phyloP scores from a whole-genome alignment of 2,113 vertebrate species.

The Bufo gargarizans region DNA sequence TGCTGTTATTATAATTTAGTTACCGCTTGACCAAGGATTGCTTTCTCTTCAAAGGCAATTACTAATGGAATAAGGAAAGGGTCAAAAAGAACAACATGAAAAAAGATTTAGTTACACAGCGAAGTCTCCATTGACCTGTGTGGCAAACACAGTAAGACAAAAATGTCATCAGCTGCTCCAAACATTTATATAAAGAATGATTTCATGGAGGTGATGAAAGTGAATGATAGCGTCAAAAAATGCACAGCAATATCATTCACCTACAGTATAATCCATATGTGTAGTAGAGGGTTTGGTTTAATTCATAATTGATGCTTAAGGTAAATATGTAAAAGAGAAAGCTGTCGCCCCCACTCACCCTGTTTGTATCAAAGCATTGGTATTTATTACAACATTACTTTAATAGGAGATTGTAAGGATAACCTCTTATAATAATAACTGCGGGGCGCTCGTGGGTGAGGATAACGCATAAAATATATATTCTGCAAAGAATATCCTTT shows the following conservation, averaged over 20 bases:
- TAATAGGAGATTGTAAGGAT: too few relatives aligned
- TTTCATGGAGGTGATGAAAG: constrained; percentile 19
- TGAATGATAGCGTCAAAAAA: background rate
- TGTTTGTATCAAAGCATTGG: too few relatives aligned
- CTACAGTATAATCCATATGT: background rate
- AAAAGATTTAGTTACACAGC: background rate
- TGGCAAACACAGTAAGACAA: background rate
- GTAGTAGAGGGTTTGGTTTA: background rate
- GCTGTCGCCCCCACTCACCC: too few relatives aligned
- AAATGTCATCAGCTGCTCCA: background rate
- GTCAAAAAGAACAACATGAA: constrained; percentile 10
- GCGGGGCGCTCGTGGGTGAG: too few relatives aligned
- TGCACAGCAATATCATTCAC: background rate
- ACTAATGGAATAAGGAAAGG: background rate
- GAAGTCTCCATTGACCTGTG: background rate
- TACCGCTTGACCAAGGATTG: background rate
- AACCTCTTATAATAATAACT: too few relatives aligned
- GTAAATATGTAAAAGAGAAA: too few relatives aligned
- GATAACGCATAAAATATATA: too few relatives aligned
- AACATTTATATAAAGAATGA: background rate
- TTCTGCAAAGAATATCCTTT: too few relatives aligned
- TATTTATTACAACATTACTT: too few relatives aligned
- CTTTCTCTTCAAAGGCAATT: background rate
- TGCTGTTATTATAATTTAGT: constrained; percentile 1
- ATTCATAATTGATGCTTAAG: background rate